Evolutionary conservation across 2,113 vertebrate genomes (phyloP).

Genomic region (Corythaeola cristata): DNA sequence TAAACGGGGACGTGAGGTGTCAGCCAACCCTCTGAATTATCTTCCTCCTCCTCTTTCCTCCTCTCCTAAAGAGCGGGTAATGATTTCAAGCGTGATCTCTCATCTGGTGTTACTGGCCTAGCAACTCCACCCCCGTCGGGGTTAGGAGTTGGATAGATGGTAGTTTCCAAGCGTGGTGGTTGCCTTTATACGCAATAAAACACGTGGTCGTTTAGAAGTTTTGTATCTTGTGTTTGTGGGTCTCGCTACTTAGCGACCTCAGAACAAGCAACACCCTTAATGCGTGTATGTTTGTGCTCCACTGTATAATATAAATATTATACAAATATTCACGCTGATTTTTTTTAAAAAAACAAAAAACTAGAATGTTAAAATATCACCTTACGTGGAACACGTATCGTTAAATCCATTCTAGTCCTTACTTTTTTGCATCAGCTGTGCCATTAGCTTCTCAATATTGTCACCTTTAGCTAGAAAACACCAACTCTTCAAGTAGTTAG

Average conservation of each 20-base stretch:
- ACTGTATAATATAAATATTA: not conserved
- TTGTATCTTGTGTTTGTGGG: not conserved
- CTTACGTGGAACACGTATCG: fast-evolving
- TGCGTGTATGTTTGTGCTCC: not conserved
- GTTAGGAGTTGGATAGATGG: not conserved
- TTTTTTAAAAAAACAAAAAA: not conserved
- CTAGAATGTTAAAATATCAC: not conserved
- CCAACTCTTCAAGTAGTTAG: not conserved
- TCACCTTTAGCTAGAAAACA: not conserved
- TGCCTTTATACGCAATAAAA: not conserved
- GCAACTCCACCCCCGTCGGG: not conserved
- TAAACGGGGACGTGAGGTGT: not conserved
- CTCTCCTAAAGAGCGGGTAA: constrained; percentile 25
- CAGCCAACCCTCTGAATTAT: not conserved
- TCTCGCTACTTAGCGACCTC: not conserved
- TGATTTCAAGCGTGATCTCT: not conserved
- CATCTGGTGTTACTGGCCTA: not conserved
- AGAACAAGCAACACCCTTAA: not conserved
- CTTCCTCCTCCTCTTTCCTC: constrained; percentile 41
- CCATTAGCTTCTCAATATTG: not conserved
- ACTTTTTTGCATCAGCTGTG: not conserved
- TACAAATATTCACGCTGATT: not conserved
- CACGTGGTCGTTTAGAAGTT: not conserved
- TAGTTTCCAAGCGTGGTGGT: not conserved
- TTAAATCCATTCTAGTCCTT: not conserved